Conservation (phyloP, 1,140 invertebrate genomes). For the Schlechtendalia chinensis region DNA sequence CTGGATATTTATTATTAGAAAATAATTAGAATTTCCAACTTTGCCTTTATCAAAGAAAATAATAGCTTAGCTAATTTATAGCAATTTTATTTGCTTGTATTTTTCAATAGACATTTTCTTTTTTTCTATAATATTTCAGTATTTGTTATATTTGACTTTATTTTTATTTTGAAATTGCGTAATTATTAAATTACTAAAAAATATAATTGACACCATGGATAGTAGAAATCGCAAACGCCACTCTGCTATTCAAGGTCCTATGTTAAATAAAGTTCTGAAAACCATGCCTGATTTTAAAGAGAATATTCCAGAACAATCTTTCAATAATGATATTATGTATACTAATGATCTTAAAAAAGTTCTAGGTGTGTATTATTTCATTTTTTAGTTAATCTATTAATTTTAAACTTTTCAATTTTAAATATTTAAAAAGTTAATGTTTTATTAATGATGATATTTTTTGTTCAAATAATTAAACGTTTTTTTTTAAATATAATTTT, state of each 20-base stretch:
- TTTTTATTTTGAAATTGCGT: constrained; percentile 20
- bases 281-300: constrained; percentile 40
- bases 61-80: neutral
- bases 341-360: constrained; percentile 26
- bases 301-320: constrained; percentile 40
- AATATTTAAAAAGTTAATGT: constrained; percentile 6
- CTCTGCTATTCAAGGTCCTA: constrained; percentile 32
- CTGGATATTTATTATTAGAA: constrained; percentile 43
- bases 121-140: neutral
- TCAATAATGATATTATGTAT: constrained; percentile 4
- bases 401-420: neutral
- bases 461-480: neutral
- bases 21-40: constrained; percentile 27
- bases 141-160: neutral
- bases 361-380: constrained; percentile 25
- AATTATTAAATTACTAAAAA: constrained; percentile 9
- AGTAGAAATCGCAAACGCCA: constrained; percentile 34
- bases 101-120: neutral
- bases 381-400: neutral
- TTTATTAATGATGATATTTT: neutral
- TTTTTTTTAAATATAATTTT: neutral
- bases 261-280: constrained; percentile 42
- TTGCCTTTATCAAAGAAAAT: constrained; percentile 15
- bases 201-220: constrained; percentile 33
- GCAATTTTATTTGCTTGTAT: constrained; percentile 10